Conservation (phyloP, 1,140 invertebrate genomes). For the Zaprionus taronus region DNA sequence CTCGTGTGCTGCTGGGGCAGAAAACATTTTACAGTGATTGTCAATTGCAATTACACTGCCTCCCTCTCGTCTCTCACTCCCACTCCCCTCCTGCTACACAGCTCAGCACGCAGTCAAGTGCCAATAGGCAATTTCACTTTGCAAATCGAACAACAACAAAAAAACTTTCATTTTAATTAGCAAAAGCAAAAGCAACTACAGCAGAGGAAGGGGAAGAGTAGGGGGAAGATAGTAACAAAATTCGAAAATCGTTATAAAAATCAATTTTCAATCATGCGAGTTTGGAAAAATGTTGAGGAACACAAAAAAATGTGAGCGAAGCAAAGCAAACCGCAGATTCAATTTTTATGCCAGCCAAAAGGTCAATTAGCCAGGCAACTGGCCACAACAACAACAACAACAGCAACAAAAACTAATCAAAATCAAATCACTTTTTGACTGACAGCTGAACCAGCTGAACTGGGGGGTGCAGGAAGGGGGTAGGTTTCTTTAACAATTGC, state of each 20-base stretch:
- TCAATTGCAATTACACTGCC: constrained; percentile 57
- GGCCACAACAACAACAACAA: background rate
- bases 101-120: constrained; percentile 20
- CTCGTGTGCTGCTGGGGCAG: background rate
- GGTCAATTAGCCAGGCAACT: constrained; percentile 65
- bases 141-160: constrained; percentile 23
- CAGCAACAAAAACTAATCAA: constrained; percentile 27
- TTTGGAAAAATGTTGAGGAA: constrained; percentile 8
- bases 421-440: constrained; percentile 40
- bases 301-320: constrained; percentile 14
- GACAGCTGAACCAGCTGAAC: constrained; percentile 5
- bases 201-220: constrained; percentile 9
- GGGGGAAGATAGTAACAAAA: constrained; percentile 1
- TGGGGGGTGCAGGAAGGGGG: background rate
- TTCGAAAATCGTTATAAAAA: constrained; percentile 46
- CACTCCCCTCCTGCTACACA: background rate
- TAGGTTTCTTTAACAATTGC: constrained; percentile 19
- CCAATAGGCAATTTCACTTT: constrained; percentile 50
- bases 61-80: background rate
- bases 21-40: constrained; percentile 33
- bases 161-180: constrained; percentile 76
- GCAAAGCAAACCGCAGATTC: constrained; percentile 60
- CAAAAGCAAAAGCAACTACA: constrained; percentile 30
- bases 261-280: constrained; percentile 63
- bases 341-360: constrained; percentile 60